Evolutionary conservation across 2,888 invertebrate genomes (phyloP).

Genomic region (Eupithecia vulgata): DNA sequence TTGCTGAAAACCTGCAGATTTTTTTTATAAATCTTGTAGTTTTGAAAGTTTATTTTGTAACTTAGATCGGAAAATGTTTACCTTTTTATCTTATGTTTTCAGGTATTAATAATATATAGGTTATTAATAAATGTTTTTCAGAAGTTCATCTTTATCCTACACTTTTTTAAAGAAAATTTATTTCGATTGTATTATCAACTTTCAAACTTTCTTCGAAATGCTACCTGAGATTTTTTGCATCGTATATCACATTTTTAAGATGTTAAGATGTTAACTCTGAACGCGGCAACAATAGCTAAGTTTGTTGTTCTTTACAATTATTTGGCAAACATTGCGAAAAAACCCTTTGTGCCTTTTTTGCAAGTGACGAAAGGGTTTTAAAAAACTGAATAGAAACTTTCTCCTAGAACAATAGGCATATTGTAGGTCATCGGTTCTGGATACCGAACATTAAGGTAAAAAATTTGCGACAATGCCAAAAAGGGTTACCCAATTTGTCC

Average conservation of each 20-base stretch:
- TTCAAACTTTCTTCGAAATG: slow-evolving; percentile 32
- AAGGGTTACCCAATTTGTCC: slow-evolving; percentile 25
- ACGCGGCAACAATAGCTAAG: slow-evolving; percentile 22
- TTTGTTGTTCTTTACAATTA: slow-evolving; percentile 38
- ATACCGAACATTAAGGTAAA: slow-evolving; percentile 64
- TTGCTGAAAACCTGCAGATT: slow-evolving; percentile 24
- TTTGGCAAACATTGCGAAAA: slow-evolving; percentile 42
- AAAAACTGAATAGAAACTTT: slow-evolving; percentile 68
- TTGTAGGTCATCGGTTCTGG: slow-evolving; percentile 58
- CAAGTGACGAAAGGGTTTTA: slow-evolving; percentile 70
- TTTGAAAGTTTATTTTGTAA: slow-evolving; percentile 18
- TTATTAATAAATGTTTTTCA: background rate
- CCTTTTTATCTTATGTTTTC: slow-evolving; percentile 32
- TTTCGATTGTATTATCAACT: background rate
- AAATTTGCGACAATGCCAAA: slow-evolving; percentile 39
- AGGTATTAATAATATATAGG: no score
- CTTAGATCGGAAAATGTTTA: slow-evolving; percentile 40
- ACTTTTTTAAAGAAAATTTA: background rate
- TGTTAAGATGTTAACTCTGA: slow-evolving; percentile 30
- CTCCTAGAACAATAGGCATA: slow-evolving; percentile 65
- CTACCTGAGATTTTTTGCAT: slow-evolving; percentile 55
- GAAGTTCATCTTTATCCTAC: background rate
- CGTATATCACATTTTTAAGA: slow-evolving; percentile 44
- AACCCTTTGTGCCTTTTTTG: slow-evolving; percentile 37
- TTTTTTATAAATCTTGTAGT: slow-evolving; percentile 24